Percentiles rank a stretch among this genome's conserved stretches.
phyloP scores from a whole-genome alignment of 2,113 vertebrate species.

The Oreochromis spilurus region DNA sequence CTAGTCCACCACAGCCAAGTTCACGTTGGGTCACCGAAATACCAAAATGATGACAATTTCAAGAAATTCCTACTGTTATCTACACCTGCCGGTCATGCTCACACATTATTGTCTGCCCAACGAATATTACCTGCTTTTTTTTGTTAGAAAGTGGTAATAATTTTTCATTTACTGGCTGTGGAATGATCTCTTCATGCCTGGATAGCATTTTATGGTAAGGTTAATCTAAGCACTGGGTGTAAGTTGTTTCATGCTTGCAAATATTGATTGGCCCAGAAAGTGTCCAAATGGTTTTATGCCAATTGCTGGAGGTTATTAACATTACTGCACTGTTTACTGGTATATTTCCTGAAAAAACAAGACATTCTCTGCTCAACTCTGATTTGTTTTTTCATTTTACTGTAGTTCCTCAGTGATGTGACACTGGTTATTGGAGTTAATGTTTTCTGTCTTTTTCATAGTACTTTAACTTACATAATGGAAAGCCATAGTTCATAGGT shows the following conservation, averaged over 20 bases:
- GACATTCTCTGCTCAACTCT: background rate
- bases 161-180: background rate
- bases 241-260: slow-evolving; percentile 13
- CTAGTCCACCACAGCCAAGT: background rate
- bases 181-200: background rate
- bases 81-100: background rate
- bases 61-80: background rate
- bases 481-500: background rate
- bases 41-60: background rate
- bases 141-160: background rate
- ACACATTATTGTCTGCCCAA: background rate
- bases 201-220: background rate
- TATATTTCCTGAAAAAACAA: background rate
- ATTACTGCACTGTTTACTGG: background rate
- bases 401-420: background rate
- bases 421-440: background rate
- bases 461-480: background rate
- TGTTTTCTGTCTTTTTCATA: background rate
- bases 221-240: background rate
- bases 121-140: background rate
- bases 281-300: background rate
- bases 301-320: background rate
- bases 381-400: background rate
- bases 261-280: slow-evolving; percentile 45
- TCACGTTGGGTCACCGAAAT: background rate